Conservation (phyloP, 2,888 invertebrate species). For the Meghimatium bilineatum region DNA sequence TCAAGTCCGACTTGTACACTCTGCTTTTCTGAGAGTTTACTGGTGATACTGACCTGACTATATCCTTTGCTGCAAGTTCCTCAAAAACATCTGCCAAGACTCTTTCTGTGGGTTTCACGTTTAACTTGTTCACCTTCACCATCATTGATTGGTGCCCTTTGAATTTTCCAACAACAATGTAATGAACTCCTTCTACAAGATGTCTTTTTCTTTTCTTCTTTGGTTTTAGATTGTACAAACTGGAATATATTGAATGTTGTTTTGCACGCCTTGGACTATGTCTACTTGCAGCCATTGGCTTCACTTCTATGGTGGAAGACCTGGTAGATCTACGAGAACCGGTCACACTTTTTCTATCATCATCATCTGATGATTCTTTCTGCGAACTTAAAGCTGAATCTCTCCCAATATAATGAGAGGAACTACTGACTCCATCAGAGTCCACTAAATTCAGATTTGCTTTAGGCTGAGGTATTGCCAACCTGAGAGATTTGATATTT, state of each 20-base stretch:
- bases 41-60: constrained; percentile 24
- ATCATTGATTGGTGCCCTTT: constrained; percentile 67
- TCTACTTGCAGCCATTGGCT: background rate
- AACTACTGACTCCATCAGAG: background rate
- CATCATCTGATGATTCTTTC: constrained; percentile 15
- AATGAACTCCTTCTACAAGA: constrained; percentile 57
- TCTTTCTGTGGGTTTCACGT: constrained; percentile 33
- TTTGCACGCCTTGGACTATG: constrained; percentile 31
- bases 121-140: constrained; percentile 59
- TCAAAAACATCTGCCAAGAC: constrained; percentile 39
- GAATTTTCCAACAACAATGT: constrained; percentile 66
- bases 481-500: constrained; percentile 34
- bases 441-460: background rate
- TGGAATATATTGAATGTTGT: constrained; percentile 14
- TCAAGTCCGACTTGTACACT: background rate
- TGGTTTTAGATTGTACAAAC: background rate
- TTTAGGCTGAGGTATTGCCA: constrained; percentile 32
- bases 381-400: background rate
- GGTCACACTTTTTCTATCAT: background rate
- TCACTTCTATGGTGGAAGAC: background rate
- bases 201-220: constrained; percentile 18
- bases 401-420: background rate
- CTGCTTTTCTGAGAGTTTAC: background rate
- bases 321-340: constrained; percentile 8
- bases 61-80: constrained; percentile 9